Evolutionary conservation across 2,888 invertebrate species (phyloP).

Genomic region (Cephonodes hylas): DNA sequence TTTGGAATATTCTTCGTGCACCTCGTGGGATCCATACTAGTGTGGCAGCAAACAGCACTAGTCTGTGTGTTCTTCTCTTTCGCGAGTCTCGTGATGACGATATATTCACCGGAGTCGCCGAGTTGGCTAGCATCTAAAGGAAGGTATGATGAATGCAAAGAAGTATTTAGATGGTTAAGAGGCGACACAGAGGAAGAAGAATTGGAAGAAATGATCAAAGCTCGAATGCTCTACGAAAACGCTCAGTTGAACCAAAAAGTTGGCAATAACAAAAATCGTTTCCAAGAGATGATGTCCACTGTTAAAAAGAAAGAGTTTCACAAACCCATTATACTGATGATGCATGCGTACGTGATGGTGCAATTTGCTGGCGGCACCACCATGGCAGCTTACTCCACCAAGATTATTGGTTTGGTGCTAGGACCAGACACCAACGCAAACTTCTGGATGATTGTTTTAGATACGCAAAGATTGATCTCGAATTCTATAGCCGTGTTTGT

Average conservation of each 20-base stretch:
- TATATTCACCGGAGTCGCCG: slow-evolving; percentile 81
- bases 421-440: slow-evolving; percentile 81
- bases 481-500: slow-evolving; percentile 81
- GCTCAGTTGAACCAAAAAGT: slow-evolving; percentile 30
- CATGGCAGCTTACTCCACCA: slow-evolving; percentile 84
- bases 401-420: slow-evolving; percentile 78
- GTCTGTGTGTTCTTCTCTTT: slow-evolving; percentile 68
- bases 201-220: slow-evolving; percentile 54
- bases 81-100: slow-evolving; percentile 59
- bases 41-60: slow-evolving; percentile 78
- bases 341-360: slow-evolving; percentile 81
- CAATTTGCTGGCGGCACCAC: slow-evolving; percentile 85
- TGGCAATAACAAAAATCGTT: slow-evolving; percentile 24
- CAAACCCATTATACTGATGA: slow-evolving; percentile 80
- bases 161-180: slow-evolving; percentile 77
- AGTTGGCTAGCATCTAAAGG: slow-evolving; percentile 81
- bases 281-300: slow-evolving; percentile 32
- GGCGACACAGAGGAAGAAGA: slow-evolving; percentile 70
- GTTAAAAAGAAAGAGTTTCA: slow-evolving; percentile 71
- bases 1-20: slow-evolving; percentile 82
- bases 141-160: slow-evolving; percentile 71
- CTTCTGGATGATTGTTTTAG: slow-evolving; percentile 83
- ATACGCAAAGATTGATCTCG: slow-evolving; percentile 80
- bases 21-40: slow-evolving; percentile 78
- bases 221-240: slow-evolving; percentile 43